These are phyloP conservation scores for Squalus acanthias DNA, from an alignment of 2,797 vertebrate species.

Conservation along the genomic window DNA sequence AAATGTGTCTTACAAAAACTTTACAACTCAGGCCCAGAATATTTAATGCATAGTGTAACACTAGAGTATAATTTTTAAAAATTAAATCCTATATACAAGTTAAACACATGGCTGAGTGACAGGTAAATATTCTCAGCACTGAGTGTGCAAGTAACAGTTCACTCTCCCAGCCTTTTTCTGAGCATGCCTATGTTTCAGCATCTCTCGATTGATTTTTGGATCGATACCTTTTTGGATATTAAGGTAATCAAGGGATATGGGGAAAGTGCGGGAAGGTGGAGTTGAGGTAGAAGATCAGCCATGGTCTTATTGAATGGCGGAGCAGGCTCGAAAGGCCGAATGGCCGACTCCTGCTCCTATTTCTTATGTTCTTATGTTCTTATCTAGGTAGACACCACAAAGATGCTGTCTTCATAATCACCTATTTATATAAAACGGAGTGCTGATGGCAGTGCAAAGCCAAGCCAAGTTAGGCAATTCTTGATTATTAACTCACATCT, in stretches of 20 bases:
- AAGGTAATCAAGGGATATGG: too few relatives aligned
- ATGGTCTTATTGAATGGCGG: too few relatives aligned
- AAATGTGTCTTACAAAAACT: background rate
- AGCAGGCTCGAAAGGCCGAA: too few relatives aligned
- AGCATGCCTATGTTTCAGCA: background rate
- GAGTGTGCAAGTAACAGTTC: background rate
- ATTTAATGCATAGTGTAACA: background rate
- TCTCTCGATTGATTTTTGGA: too few relatives aligned
- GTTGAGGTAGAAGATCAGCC: too few relatives aligned
- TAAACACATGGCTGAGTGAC: background rate
- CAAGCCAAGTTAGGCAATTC: background rate
- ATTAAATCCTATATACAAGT: background rate
- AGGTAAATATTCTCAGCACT: background rate
- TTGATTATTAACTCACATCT: background rate
- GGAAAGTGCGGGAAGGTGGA: too few relatives aligned
- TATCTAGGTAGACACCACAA: background rate
- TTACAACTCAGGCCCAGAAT: background rate
- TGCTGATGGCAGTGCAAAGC: background rate
- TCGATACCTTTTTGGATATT: too few relatives aligned
- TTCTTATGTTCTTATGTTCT: too few relatives aligned
- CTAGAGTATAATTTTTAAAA: background rate
- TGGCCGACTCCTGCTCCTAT: too few relatives aligned
- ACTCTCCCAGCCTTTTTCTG: background rate
- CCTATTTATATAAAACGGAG: background rate
- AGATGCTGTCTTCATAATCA: background rate